A percentile compares a stretch with the other conserved stretches of the same genome.
phyloP scores from a whole-genome alignment of 2,888 invertebrate genomes.

The Tetropium fuscum region DNA sequence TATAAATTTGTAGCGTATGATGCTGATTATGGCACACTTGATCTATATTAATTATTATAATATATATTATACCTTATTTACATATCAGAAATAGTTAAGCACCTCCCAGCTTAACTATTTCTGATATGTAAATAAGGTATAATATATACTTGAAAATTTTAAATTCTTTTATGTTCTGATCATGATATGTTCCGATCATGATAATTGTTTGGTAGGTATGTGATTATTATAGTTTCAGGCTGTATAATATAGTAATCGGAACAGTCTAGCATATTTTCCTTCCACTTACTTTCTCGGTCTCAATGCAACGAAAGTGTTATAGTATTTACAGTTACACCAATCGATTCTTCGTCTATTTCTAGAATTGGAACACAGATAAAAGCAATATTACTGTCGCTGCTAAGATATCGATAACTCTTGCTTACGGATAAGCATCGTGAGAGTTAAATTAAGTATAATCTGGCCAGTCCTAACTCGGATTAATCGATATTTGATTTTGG shows the following conservation, averaged over 20 bases:
- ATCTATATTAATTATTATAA: too few species aligned
- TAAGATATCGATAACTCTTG: slow-evolving; percentile 24
- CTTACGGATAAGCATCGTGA: slow-evolving; percentile 7
- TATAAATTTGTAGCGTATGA: too few species aligned
- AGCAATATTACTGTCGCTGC: slow-evolving; percentile 5
- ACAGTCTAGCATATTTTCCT: slow-evolving; percentile 10
- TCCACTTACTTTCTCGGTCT: slow-evolving; percentile 18
- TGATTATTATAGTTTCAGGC: slow-evolving; percentile 16
- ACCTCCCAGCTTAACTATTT: too few species aligned
- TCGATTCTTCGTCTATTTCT: slow-evolving; percentile 15
- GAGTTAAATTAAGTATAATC: slow-evolving; percentile 7
- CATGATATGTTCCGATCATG: not conserved
- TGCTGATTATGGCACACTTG: too few species aligned
- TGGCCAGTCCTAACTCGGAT: not conserved
- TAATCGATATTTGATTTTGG: not conserved
- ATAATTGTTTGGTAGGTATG: slow-evolving; percentile 18
- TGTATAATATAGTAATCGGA: slow-evolving; percentile 8
- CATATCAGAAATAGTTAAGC: too few species aligned
- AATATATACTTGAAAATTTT: not conserved
- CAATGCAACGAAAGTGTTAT: slow-evolving; percentile 23
- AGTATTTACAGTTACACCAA: slow-evolving; percentile 3
- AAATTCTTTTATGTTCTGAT: not conserved
- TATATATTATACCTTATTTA: too few species aligned
- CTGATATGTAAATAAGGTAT: too few species aligned
- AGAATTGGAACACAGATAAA: slow-evolving; percentile 17